Base-by-base conservation (phyloP, 2,888 invertebrate genomes). In the Yponomeuta evonymella region DNA sequence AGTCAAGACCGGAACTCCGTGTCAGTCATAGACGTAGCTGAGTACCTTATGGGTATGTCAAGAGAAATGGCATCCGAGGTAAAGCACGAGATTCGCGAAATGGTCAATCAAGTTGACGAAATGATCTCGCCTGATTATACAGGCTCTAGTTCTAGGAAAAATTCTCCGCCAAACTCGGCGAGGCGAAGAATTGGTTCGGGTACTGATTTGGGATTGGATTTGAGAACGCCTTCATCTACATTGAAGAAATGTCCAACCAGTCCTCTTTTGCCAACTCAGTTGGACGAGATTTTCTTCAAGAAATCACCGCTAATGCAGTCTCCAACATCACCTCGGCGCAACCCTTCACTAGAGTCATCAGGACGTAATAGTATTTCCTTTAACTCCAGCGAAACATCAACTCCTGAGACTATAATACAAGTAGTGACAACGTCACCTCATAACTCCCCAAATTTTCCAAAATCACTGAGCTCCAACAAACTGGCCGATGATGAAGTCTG, bases 21-120 rank as follows among this genome's bases (percentile, higher is more conserved):
- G 72, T 95, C 95, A 62, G 95, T 96, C 1, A 94, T 94, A 80
- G 95, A 96, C 79, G 95, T 96, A 67, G 95, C 96, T 0, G 95
- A 96, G 80, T 96, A 96, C 82, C 85, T 96, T 69, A 95, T 96
- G 93, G 96, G 96, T 74, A 95, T 95, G 81, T 96, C 96, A 0
- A 94, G 94, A 79, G 95, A 96, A 81, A 96, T 96, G 95, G 95
- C 96, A 10, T 95, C 95, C 70, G 96, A 96, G 87, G 95, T 96
- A 30, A 96, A 96, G 82, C 95, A 95, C 6, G 96, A 96, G 83
- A 96, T 96, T 74, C 93, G 95, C 69, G 95, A 95, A 82, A 94
- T 95, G 86, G 95, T 95, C 1, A 95, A 93, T 81, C 95, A 95
- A 67, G 96, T 96, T 2, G 96, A 96, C 75, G 95, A 94, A 78